A percentile compares a stretch with the other conserved stretches of the same genome.
phyloP scores from a whole-genome alignment of 2,113 vertebrate species.

The Coptodon rendalli region DNA sequence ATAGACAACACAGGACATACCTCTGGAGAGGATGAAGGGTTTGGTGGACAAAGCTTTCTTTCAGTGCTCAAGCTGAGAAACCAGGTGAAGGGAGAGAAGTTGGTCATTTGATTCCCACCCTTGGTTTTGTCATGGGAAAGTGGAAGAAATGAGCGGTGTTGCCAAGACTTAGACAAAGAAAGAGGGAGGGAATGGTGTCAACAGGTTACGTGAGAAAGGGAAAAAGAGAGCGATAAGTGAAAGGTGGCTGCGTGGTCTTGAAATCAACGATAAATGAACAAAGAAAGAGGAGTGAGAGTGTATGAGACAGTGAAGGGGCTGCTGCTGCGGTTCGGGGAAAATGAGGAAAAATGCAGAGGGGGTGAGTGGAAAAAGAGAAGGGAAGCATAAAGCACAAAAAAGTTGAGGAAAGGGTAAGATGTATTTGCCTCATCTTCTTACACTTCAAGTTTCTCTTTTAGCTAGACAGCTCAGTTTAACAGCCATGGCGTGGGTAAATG shows the following conservation, averaged over 20 bases:
- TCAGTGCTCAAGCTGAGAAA: slow-evolving; percentile 71
- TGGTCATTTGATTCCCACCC: slow-evolving; percentile 74
- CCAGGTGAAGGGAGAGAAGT: slow-evolving; percentile 80
- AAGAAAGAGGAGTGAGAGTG: neutral
- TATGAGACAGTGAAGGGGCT: neutral
- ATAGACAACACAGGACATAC: slow-evolving; percentile 78
- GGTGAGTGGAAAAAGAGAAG: slow-evolving; percentile 9
- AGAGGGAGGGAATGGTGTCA: neutral
- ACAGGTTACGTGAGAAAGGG: neutral
- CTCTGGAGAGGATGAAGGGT: slow-evolving; percentile 65
- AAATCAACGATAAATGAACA: neutral
- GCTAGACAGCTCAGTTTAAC: neutral
- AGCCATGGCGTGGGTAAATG: neutral
- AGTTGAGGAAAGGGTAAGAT: neutral
- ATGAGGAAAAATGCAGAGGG: neutral
- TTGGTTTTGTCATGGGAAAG: slow-evolving; percentile 69
- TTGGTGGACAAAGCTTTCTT: slow-evolving; percentile 82
- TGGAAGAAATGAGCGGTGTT: slow-evolving; percentile 23
- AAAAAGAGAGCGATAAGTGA: neutral
- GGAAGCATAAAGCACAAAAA: neutral
- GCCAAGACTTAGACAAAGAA: neutral
- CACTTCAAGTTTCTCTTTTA: neutral
- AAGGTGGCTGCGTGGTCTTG: neutral
- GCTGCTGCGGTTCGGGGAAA: neutral
- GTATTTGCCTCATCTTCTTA: neutral